Evolutionary conservation across 92 coral and sea anemone genomes (phyloP).

Genomic region (Bergia sp.): DNA sequence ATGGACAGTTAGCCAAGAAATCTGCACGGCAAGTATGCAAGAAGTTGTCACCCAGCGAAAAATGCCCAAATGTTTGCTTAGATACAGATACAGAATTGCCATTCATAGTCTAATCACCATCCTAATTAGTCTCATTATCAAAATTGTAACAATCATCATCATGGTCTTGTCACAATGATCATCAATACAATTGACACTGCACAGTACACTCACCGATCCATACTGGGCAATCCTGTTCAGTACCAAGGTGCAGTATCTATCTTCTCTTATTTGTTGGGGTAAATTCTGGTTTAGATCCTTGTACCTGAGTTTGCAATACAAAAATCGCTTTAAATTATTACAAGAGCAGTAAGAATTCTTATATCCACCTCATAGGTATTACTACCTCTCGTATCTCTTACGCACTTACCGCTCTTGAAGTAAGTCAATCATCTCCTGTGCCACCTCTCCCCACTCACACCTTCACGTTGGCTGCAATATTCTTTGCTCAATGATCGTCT

Average conservation of each 20-base stretch:
- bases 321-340: neutral
- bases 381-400: neutral
- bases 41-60: no score
- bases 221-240: conserved; percentile 89
- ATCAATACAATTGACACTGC: no score
- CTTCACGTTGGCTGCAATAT: no score
- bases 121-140: no score
- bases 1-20: no score
- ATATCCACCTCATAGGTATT: neutral
- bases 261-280: conserved; percentile 83
- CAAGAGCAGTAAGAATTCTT: neutral
- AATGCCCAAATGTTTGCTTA: no score
- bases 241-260: conserved; percentile 87
- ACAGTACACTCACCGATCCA: conserved; percentile 78
- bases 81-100: no score
- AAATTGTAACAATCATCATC: neutral
- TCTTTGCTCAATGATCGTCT: no score
- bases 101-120: no score
- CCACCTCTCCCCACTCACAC: no score
- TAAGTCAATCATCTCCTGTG: neutral
- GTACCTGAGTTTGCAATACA: conserved; percentile 64
- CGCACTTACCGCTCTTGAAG: neutral
- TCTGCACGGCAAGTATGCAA: no score
- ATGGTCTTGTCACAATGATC: neutral
- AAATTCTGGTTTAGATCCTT: conserved; percentile 85